A percentile compares a stretch with the other conserved stretches of the same genome.
These are phyloP conservation scores for Drosophila pseudoananassae DNA, from an alignment of 1,140 invertebrate genomes.

Conservation along the genomic window DNA sequence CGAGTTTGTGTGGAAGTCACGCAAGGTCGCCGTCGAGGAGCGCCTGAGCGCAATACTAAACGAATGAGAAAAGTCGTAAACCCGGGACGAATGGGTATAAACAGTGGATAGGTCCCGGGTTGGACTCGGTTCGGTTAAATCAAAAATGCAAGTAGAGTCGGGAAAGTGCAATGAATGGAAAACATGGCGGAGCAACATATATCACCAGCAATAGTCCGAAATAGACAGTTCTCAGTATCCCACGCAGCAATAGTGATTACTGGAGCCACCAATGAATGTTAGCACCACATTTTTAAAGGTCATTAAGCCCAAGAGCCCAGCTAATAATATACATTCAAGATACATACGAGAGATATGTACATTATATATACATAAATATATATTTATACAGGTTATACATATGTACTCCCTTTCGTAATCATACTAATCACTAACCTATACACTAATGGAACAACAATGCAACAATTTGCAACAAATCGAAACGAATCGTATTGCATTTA, in stretches of 20 bases:
- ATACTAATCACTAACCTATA: slow-evolving; percentile 46
- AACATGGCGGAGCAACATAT: slow-evolving; percentile 9
- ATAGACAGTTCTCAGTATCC: slow-evolving; percentile 21
- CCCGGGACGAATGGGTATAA: slow-evolving; percentile 78
- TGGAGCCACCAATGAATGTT: slow-evolving; percentile 51
- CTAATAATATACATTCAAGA: slow-evolving; percentile 43
- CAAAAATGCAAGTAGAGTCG: slow-evolving; percentile 19
- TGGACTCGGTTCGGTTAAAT: slow-evolving; percentile 17
- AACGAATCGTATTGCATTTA: slow-evolving; percentile 74
- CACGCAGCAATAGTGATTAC: slow-evolving; percentile 12
- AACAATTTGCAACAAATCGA: slow-evolving; percentile 54
- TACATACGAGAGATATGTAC: slow-evolving; percentile 22
- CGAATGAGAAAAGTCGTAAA: slow-evolving; percentile 83
- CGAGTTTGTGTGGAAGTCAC: slow-evolving; percentile 96
- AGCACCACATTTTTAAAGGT: slow-evolving; percentile 35
- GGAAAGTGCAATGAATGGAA: slow-evolving; percentile 23
- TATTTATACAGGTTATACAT: slow-evolving; percentile 54
- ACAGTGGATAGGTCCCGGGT: slow-evolving; percentile 9
- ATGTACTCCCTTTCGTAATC: slow-evolving; percentile 44
- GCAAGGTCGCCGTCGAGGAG: slow-evolving; percentile 95
- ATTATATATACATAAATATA: slow-evolving; percentile 25
- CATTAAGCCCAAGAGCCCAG: slow-evolving; percentile 2
- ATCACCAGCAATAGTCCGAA: slow-evolving; percentile 45
- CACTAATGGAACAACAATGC: slow-evolving; percentile 51
- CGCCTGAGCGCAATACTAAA: slow-evolving; percentile 88